Conservation (phyloP, 2,888 invertebrate species). For the Dexiosoma caninum region DNA sequence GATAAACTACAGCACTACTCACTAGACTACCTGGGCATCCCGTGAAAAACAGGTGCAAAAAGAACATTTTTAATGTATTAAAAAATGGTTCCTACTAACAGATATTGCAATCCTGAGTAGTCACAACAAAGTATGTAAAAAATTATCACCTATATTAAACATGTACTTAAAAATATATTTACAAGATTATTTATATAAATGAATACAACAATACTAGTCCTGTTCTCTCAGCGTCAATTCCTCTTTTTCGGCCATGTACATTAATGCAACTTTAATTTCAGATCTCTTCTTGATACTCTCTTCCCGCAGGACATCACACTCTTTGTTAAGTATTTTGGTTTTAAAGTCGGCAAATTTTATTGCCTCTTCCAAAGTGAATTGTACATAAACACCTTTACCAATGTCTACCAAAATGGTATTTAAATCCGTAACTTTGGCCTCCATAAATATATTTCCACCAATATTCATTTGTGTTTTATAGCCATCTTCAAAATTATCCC, state of each 20-base stretch:
- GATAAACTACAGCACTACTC: too few species aligned
- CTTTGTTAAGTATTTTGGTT: conserved; percentile 82
- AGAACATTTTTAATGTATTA: too few species aligned
- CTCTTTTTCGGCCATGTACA: conserved; percentile 83
- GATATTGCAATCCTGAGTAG: too few species aligned
- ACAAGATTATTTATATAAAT: not conserved
- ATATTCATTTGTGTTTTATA: conserved; percentile 87
- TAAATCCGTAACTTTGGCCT: conserved; percentile 81
- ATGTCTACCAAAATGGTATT: conserved; percentile 84
- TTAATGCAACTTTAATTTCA: conserved; percentile 86
- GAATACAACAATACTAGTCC: not conserved
- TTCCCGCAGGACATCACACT: conserved; percentile 81
- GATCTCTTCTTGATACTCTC: conserved; percentile 86
- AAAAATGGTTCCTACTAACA: too few species aligned
- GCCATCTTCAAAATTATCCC: conserved; percentile 79
- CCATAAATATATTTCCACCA: conserved; percentile 90
- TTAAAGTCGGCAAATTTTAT: conserved; percentile 84
- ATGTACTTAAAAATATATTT: not conserved
- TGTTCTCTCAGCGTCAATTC: conserved; percentile 56
- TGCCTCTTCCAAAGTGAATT: conserved; percentile 85
- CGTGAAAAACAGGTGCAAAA: too few species aligned
- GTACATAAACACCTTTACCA: conserved; percentile 86
- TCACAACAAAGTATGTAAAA: too few species aligned
- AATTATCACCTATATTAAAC: too few species aligned
- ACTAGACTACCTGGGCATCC: too few species aligned